Evolutionary conservation across 1,140 invertebrate species (phyloP), one percentile per base, ranked within the genome.

Genomic region (Thrips palmi): DNA sequence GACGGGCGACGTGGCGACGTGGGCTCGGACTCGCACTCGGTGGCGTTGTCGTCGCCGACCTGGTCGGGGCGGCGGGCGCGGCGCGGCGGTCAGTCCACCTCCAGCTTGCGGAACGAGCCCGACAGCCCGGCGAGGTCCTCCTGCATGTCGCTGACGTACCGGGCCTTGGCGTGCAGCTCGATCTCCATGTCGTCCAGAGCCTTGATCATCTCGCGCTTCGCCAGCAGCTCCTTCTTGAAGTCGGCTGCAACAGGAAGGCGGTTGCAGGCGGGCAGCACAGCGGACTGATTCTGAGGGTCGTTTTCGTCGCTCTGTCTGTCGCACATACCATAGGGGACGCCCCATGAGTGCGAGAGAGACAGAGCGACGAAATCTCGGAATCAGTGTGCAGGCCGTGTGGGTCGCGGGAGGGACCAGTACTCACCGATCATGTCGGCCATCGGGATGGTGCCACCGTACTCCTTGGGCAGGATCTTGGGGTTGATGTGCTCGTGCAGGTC

Each of bases 361-460:
- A n/a, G n/a, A n/a, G n/a, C n/a, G n/a, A n/a, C n/a, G n/a, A n/a
- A n/a, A n/a, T n/a, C n/a, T n/a, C n/a, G n/a, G n/a, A n/a, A n/a
- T n/a, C n/a, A n/a, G n/a, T n/a, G n/a, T n/a, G n/a, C n/a, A n/a
- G n/a, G n/a, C n/a, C n/a, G n/a, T 2, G 17, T 3, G 2, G 21
- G 10, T n/a, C n/a, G n/a, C n/a, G n/a, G n/a, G n/a, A n/a, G n/a
- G n/a, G n/a, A n/a, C n/a, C n/a, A n/a, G 11, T 27, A 43, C 49
- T 42, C 21, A 53, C 52, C 49, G 37, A 86, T 77, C 78, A 88
- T 84, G 18, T 83, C 77, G 7, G 59, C 59, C 23, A 85, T 53
- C 12, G 82, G 78, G 10, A 82, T 57, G 20, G 71, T 71, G 1
- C 83, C 84, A 1, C 83, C 82, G 50, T 86, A 87, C 53, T 88